Evolutionary conservation across 2,888 invertebrate species (phyloP), one percentile per base, ranked within the genome.

Genomic region (Xanthorhoe spadicearia): DNA sequence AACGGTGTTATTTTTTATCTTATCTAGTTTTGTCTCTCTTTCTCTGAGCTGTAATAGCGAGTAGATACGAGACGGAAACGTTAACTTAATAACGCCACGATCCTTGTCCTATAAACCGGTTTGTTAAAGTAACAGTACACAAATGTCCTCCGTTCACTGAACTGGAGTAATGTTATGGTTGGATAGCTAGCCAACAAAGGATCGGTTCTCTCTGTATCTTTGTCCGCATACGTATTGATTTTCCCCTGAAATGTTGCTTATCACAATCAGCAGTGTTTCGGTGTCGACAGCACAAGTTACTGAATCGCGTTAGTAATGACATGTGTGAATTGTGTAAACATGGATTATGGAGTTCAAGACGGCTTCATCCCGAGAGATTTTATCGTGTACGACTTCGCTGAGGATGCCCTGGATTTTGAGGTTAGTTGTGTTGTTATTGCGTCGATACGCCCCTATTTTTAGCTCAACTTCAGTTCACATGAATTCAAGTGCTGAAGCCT

Each of bases 341-440:
- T 93, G 92, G 84, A 89, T 73, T 84, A 81, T 70, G 83, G 80
- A 49, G 82, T 90, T n/a, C 86, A 90, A 80, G 92, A 92, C 57
- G 92, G 92, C 13, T 76, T 79, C 23, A 82, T 91, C 56, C 88
- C 89, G 10, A 84, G 82, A 49, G 92, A 92, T 64, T 88, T 86
- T 54, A 83, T 88, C 48, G 92, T 92, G 71, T 92, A 83, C 69
- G 92, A 93, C 74, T 92, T 92, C 59, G 90, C 91, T 46, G 90
- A 92, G 79, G 92, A 93, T 83, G 92, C 92, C 9, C 73, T 90
- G 77, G 90, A 92, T 74, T 92, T 90, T 83, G 92, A 92, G 92
- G 92, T 93, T 84, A 88, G 90, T 84, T 51, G 58, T 68, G 56
- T 69, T 65, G 18, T 62, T 65, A 54, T 63, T 59, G 65, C 56